A percentile compares a stretch with the other conserved stretches of the same genome.
These are phyloP conservation scores for Agrochola lychnidis DNA, from an alignment of 2,888 invertebrate species.

Conservation along the genomic window DNA sequence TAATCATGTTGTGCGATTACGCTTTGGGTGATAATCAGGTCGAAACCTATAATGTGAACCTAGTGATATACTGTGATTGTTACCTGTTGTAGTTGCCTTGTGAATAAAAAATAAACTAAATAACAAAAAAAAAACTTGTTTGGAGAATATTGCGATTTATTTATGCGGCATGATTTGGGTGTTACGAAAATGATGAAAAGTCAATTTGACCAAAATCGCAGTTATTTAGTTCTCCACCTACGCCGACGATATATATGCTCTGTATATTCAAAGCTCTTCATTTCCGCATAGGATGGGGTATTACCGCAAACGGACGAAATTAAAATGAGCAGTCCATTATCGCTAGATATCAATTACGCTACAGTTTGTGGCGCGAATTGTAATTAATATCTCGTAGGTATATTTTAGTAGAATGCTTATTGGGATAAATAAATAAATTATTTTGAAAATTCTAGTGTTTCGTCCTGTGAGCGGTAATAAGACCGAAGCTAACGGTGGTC, in stretches of 20 bases:
- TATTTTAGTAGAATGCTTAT: not conserved
- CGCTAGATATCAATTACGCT: constrained; percentile 30
- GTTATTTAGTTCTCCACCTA: too few relatives aligned
- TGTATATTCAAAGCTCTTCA: constrained; percentile 14
- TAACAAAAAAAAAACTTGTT: too few relatives aligned
- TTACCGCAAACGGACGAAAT: constrained; percentile 25
- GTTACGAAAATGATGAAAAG: too few relatives aligned
- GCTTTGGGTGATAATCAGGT: too few relatives aligned
- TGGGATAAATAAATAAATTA: not conserved
- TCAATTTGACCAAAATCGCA: too few relatives aligned
- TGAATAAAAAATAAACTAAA: too few relatives aligned
- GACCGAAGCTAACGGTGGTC: not conserved
- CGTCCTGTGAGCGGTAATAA: not conserved
- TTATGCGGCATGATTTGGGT: too few relatives aligned
- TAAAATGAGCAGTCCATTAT: constrained; percentile 29
- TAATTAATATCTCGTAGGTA: not conserved
- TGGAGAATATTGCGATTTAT: not conserved
- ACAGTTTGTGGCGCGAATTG: not conserved
- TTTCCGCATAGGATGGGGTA: not conserved
- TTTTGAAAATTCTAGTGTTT: not conserved
- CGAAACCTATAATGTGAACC: too few relatives aligned
- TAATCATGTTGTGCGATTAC: too few relatives aligned
- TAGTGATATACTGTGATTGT: too few relatives aligned
- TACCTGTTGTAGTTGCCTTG: too few relatives aligned
- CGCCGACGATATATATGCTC: too few relatives aligned